Evolutionary conservation across 1,140 invertebrate genomes (phyloP), one percentile per base, ranked within the genome.

Genomic region (Drosophila tropicalis): DNA sequence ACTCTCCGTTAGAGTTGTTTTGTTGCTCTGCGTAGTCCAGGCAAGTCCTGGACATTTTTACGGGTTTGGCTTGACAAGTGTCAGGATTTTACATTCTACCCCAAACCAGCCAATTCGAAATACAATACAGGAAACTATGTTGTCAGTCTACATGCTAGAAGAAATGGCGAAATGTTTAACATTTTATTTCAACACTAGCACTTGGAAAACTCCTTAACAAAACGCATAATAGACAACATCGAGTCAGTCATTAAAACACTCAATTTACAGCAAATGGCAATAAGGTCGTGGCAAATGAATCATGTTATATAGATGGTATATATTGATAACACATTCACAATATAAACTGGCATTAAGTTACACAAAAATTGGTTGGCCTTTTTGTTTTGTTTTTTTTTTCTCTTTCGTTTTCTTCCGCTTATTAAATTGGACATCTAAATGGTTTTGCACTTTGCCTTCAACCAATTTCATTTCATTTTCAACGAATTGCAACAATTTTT

Each of bases 11-110:
- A 79, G 70, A 66, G 62, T 55, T 62, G 57, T 76, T 66, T 78
- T 78, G 60, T 56, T 70, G 65, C 55, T 61, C 76, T 71, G 57
- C 41, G 67, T 58, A 56, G 44, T 22, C 44, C 67, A 79, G 79
- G 79, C 76, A 83, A 86, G 87, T 83, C 76, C 58, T 83, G 84
- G 76, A 83, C 83, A 87, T 86, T 87, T 86, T 87, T 87, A 86
- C 76, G 76, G 82, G 72, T 79, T 51, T 51, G 44, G 83, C 76
- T 87, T 87, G 83, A 79, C 76, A 83, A 89, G 81, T 89, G 83
- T 87, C 82, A 87, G 70, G 72, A 64, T 34, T 70, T 34, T 12
- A 13, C 62, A 19, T 34, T 19, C 15, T 36, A 36, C 15, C 25
- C 17, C 56, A 62, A 51, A 7, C 17, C 4, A 12, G 44, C 17